These are phyloP conservation scores for Hydrochoerus hydrochaeris DNA, from an alignment of 2,113 vertebrate species.

Conservation along the genomic window DNA sequence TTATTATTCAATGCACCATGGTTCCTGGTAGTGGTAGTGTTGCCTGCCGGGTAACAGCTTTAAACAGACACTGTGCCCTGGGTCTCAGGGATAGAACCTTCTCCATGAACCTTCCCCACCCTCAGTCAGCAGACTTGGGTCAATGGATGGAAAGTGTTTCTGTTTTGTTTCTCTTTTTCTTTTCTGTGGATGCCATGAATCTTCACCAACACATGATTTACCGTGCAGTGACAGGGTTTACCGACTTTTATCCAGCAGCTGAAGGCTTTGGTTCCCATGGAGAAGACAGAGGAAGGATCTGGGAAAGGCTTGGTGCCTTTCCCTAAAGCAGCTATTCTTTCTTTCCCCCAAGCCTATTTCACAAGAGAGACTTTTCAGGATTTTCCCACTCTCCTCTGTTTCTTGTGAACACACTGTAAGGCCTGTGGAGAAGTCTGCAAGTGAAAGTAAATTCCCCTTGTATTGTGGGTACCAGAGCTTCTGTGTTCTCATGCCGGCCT, in stretches of 20 bases:
- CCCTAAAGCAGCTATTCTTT: neutral
- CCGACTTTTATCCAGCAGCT: neutral
- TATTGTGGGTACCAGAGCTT: neutral
- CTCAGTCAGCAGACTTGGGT: neutral
- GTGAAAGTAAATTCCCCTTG: neutral
- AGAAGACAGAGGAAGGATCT: neutral
- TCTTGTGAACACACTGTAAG: neutral
- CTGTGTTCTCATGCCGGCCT: neutral
- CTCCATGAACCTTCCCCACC: neutral
- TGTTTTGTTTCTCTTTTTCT: neutral
- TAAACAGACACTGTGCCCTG: neutral
- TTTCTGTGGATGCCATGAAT: neutral
- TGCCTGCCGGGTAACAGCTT: neutral
- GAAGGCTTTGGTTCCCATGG: neutral
- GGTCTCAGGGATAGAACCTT: neutral
- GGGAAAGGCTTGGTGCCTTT: neutral
- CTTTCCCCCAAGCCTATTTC: neutral
- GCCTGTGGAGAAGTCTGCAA: neutral
- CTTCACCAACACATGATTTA: neutral
- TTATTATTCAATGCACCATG: neutral
- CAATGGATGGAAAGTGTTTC: neutral
- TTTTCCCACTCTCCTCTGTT: neutral
- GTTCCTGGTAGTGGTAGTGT: neutral
- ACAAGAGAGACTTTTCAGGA: conserved; percentile 11
- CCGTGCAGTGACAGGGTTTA: neutral